phyloP scores from a whole-genome alignment of 2,888 invertebrate genomes.

The Agriopis leucophaearia region DNA sequence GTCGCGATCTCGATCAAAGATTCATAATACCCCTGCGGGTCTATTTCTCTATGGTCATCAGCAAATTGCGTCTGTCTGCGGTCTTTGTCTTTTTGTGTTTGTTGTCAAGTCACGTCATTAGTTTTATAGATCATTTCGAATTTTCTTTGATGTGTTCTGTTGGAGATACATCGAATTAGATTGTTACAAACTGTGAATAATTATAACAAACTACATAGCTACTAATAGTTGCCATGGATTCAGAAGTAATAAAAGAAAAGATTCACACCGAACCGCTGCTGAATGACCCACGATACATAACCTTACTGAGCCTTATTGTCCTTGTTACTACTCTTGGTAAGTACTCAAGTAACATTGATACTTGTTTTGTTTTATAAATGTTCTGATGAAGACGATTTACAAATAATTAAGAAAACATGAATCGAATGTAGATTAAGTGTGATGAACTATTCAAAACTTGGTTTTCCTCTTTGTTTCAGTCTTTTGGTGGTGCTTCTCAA shows the following conservation, averaged over 20 bases:
- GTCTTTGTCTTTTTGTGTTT: not conserved
- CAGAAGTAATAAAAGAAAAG: slow-evolving; percentile 79
- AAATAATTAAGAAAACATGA: not conserved
- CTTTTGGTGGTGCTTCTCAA: slow-evolving; percentile 87
- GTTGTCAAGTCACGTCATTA: not conserved
- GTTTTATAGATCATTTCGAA: not conserved
- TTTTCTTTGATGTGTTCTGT: not conserved
- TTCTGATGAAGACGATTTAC: not conserved
- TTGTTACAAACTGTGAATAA: not conserved
- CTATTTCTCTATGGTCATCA: too few species aligned
- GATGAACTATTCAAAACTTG: not conserved
- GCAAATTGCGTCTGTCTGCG: too few species aligned
- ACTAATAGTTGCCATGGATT: slow-evolving; percentile 62
- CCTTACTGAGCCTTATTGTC: slow-evolving; percentile 77
- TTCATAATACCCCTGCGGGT: too few species aligned
- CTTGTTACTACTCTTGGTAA: slow-evolving; percentile 77
- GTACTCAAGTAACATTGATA: slow-evolving; percentile 43
- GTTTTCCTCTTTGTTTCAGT: slow-evolving; percentile 75
- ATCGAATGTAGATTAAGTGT: not conserved
- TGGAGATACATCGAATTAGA: not conserved
- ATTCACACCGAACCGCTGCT: slow-evolving; percentile 78
- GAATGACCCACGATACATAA: slow-evolving; percentile 81
- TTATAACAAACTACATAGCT: not conserved
- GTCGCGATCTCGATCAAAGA: too few species aligned
- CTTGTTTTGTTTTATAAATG: not conserved